Conservation (phyloP, 35 echinoderm and acorn worm genomes). For the Eucidaris tribuloides region DNA sequence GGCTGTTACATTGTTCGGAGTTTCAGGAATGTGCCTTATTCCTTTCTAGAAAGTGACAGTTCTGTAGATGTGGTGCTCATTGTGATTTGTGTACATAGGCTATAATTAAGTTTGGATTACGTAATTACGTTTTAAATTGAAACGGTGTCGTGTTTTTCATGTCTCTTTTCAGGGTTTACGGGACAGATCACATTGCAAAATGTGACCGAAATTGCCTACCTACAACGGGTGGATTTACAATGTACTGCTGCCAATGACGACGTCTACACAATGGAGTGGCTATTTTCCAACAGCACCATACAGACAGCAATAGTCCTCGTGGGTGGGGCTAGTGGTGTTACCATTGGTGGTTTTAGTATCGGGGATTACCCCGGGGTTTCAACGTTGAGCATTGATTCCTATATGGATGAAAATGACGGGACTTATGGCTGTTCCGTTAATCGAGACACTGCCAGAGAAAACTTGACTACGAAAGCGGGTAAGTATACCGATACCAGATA, state of each 20-base stretch:
- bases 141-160: too few species aligned
- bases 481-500: too few species aligned
- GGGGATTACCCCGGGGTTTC: not conserved
- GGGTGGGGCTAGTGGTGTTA: not conserved
- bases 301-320: not conserved
- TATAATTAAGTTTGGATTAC: too few species aligned
- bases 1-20: too few species aligned
- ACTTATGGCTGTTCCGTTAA: slow-evolving; percentile 3
- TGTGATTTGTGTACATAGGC: too few species aligned
- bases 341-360: not conserved
- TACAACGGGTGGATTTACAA: not conserved
- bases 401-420: not conserved
- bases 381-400: not conserved
- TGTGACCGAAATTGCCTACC: not conserved
- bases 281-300: not conserved
- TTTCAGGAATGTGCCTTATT: too few species aligned
- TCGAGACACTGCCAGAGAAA: not conserved
- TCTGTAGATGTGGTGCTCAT: too few species aligned
- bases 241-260: not conserved
- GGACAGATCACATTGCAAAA: slow-evolving; percentile 1
- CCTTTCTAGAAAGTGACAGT: too few species aligned
- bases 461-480: not conserved
- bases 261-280: slow-evolving; percentile 14
- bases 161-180: not conserved
- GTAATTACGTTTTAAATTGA: too few species aligned